Conservation (phyloP, 2,113 vertebrate species). For the Xiphophorus couchianus region DNA sequence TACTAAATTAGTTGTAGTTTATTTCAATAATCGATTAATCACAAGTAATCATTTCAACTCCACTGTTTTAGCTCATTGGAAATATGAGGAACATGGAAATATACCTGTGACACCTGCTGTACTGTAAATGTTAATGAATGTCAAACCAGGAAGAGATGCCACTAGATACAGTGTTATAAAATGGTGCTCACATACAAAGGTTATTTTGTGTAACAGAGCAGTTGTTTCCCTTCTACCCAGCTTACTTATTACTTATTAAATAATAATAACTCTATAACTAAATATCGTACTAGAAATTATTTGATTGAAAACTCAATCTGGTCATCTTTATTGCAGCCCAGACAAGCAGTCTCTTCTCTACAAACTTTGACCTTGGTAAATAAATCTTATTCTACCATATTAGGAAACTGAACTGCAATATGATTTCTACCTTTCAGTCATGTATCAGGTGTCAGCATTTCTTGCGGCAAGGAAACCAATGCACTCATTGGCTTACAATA, state of each 20-base stretch:
- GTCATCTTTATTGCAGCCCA: no score
- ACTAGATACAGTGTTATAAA: not conserved
- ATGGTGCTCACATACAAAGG: conserved; percentile 1
- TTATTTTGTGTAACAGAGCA: not conserved
- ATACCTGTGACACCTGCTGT: conserved; percentile 1
- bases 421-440: not conserved
- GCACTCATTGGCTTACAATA: no score
- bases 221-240: no score
- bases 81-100: not conserved
- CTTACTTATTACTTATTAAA: no score
- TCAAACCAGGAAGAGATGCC: conserved; percentile 24
- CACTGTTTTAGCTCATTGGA: not conserved
- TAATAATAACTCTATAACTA: no score
- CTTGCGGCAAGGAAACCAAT: not conserved
- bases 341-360: no score
- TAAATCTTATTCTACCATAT: not conserved
- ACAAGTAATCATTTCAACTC: no score
- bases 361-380: no score
- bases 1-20: no score
- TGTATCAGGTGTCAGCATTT: no score
- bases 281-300: no score
- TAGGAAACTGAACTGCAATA: not conserved
- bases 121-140: conserved; percentile 52
- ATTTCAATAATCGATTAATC: not conserved
- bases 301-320: no score